A percentile compares a stretch with the other conserved stretches of the same genome.
Evolutionary conservation across 2,888 invertebrate genomes (phyloP).

Genomic region (Pandemis corylana): DNA sequence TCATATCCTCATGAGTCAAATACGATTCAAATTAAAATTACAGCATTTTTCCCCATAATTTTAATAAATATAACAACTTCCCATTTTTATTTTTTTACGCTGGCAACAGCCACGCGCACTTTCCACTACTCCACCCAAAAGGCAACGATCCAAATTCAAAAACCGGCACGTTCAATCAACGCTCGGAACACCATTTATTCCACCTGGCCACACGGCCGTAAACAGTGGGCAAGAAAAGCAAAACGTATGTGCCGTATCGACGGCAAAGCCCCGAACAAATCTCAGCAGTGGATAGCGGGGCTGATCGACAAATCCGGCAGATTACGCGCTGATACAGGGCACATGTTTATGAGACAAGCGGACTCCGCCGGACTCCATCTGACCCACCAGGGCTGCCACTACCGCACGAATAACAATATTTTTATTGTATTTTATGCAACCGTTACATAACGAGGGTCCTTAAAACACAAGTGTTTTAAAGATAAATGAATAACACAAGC

Average conservation of each 20-base stretch:
- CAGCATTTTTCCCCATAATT: too few species aligned
- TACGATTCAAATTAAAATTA: too few species aligned
- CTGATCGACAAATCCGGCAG: conserved; percentile 85
- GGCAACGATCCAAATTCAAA: conserved; percentile 40
- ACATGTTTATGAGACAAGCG: conserved; percentile 82
- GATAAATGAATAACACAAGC: too few species aligned
- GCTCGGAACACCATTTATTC: conserved; percentile 53
- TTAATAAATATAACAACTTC: too few species aligned
- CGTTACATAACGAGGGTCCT: too few species aligned
- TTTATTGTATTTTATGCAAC: background rate
- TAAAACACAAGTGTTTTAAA: too few species aligned
- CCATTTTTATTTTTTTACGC: too few species aligned
- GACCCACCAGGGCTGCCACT: conserved; percentile 63
- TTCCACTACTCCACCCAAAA: background rate
- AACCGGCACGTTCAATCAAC: conserved; percentile 55
- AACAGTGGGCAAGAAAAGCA: conserved; percentile 79
- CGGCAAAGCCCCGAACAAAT: conserved; percentile 82
- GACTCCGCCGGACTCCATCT: conserved; percentile 66
- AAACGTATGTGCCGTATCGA: conserved; percentile 80
- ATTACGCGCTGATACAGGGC: conserved; percentile 84
- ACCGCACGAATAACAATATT: background rate
- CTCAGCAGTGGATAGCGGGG: conserved; percentile 80
- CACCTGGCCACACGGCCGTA: conserved; percentile 74
- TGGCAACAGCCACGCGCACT: too few species aligned
- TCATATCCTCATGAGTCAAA: too few species aligned